Percentiles rank a stretch among this genome's conserved stretches.
Conservation (phyloP, 1,140 invertebrate species). For the Acromyrmex charruanus region DNA sequence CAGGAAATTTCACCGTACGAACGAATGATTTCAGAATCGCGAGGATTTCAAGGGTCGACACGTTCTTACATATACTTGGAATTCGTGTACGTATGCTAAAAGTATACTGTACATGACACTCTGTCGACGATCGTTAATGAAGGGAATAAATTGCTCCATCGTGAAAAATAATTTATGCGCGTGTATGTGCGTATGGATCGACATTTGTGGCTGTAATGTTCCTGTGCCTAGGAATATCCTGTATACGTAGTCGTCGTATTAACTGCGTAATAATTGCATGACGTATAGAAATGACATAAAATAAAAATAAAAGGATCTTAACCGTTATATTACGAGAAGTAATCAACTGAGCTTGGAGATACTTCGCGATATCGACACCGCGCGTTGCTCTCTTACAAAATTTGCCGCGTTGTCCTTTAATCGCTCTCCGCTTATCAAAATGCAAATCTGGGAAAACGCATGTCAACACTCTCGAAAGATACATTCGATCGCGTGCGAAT, state of each 20-base stretch:
- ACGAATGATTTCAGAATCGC: neutral
- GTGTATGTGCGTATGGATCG: slow-evolving; percentile 53
- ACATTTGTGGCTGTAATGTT: slow-evolving; percentile 33
- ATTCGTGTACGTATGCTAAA: slow-evolving; percentile 26
- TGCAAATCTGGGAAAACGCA: slow-evolving; percentile 40
- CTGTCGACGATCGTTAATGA: slow-evolving; percentile 28
- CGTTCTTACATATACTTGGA: neutral
- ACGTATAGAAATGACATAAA: slow-evolving; percentile 10
- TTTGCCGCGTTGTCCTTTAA: neutral
- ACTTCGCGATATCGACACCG: slow-evolving; percentile 8
- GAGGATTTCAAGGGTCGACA: slow-evolving; percentile 30
- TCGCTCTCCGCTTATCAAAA: slow-evolving; percentile 40
- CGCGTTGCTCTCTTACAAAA: slow-evolving; percentile 44
- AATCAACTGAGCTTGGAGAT: slow-evolving; percentile 37
- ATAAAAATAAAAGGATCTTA: slow-evolving; percentile 33
- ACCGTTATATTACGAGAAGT: slow-evolving; percentile 18
- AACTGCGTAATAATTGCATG: neutral
- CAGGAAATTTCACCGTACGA: slow-evolving; percentile 15
- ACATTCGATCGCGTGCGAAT: slow-evolving; percentile 31
- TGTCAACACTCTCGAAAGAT: slow-evolving; percentile 18
- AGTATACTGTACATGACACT: slow-evolving; percentile 45
- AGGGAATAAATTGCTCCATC: slow-evolving; percentile 5
- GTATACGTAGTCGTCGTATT: slow-evolving; percentile 23
- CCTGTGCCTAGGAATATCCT: slow-evolving; percentile 10
- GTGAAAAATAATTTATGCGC: slow-evolving; percentile 55